Evolutionary conservation across 2,113 vertebrate genomes (phyloP), one percentile per base, ranked within the genome.

Genomic region (Calyptommatus sinebrachiatus): DNA sequence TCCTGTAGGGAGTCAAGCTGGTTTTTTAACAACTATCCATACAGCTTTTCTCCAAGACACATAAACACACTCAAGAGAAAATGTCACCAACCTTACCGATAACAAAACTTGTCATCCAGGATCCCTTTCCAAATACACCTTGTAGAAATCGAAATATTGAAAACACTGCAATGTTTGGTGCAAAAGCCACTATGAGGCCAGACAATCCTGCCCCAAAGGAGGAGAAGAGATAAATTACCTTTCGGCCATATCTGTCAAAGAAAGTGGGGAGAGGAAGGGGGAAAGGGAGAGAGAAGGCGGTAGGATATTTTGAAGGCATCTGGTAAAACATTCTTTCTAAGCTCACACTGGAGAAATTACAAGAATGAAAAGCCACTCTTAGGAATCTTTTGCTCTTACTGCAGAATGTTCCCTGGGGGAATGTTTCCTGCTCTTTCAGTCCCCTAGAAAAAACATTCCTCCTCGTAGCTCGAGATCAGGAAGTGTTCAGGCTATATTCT

Each of bases 41-140:
- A 35, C 7, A 7, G 0, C 62, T 77, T 57, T 76, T 1, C 35
- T 11, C 1, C 53, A 65, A 28, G 28, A 6, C 7, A 66, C 35
- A n/a, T 28, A 41, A 48, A 1, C 10, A 61, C 3, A 83, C 20
- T 35, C 46, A 24, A 81, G 0, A 7, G n/a, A 69, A 31, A 61
- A 50, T 26, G 1, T 68, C 22, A 24, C 2, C 76, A 8, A 21
- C 78, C 97, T 96, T 93, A 99, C 98, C 95, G 10, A 99, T 95
- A 76, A 99, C 97, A 0, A 98, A 98, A 90, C 95, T 95, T 0
- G 94, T 96, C 92, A 99, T 94, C 98, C 98, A 99, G 0, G 97
- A 98, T 77, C 97, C 97, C 82, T 99, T 99, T 86, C 96, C 94
- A 71, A 98, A 97, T 6, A 99, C 91, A 7, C 97, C 98, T 85